A percentile compares a stretch with the other conserved stretches of the same genome.
Evolutionary conservation across 2,888 invertebrate species (phyloP).

Genomic region (Nysson spinosus): DNA sequence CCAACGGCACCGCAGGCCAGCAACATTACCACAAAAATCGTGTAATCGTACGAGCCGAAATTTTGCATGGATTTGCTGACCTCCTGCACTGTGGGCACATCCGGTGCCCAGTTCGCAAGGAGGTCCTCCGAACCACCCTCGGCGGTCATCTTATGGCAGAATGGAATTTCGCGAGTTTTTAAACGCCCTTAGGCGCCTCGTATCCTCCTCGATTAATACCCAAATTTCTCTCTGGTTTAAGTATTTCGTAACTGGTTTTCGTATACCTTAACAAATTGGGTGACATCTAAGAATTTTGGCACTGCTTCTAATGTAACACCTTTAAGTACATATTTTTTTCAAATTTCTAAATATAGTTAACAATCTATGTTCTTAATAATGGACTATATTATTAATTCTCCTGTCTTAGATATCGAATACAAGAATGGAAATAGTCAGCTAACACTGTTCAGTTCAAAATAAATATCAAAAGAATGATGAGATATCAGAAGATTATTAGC

Average conservation of each 20-base stretch:
- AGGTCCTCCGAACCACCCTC: conserved; percentile 56
- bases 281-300: too few species aligned
- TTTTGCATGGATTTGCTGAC: conserved; percentile 80
- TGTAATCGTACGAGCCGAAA: conserved; percentile 87
- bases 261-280: neutral
- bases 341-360: too few species aligned
- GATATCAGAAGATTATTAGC: too few species aligned
- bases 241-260: neutral
- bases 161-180: conserved; percentile 51
- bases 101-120: conserved; percentile 51
- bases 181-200: conserved; percentile 27
- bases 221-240: neutral
- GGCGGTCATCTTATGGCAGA: conserved; percentile 64
- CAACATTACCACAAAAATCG: conserved; percentile 88
- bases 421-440: too few species aligned
- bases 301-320: too few species aligned
- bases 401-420: too few species aligned
- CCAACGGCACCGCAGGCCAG: conserved; percentile 87
- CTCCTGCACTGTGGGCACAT: conserved; percentile 77
- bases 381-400: too few species aligned
- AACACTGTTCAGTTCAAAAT: too few species aligned
- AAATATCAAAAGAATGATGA: too few species aligned
- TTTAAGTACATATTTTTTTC: too few species aligned
- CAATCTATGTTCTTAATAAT: too few species aligned
- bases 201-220: neutral